Conservation (phyloP, 1,140 invertebrate genomes). For the Scylla paramamosain region DNA sequence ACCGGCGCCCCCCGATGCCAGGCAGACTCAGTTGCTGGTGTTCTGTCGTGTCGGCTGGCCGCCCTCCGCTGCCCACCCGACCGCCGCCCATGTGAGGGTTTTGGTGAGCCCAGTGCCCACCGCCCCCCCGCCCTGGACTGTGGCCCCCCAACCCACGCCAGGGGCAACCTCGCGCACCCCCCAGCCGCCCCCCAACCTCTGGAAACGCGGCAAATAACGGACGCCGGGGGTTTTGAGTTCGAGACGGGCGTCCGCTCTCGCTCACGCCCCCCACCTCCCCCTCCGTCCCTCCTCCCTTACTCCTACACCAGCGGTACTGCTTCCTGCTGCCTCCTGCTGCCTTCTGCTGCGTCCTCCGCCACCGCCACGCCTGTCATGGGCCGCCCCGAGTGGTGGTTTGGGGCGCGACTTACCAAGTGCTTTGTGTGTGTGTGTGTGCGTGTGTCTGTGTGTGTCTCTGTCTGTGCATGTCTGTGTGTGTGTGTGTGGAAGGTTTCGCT, state of each 20-base stretch:
- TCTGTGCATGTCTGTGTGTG: neutral
- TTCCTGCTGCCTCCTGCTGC: neutral
- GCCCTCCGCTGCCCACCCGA: neutral
- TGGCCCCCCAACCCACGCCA: no score
- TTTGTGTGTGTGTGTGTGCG: neutral
- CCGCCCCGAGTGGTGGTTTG: neutral
- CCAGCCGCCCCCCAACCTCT: neutral
- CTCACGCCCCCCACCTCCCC: neutral
- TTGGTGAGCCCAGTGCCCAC: neutral
- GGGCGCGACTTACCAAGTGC: neutral
- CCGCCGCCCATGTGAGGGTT: neutral
- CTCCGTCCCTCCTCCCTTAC: no score
- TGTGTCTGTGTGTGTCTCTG: neutral
- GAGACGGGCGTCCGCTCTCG: neutral
- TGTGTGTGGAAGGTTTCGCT: neutral
- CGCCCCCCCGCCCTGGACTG: neutral
- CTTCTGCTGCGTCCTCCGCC: neutral
- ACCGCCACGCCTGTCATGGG: neutral
- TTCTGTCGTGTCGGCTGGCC: neutral
- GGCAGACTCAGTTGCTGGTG: constrained; percentile 9
- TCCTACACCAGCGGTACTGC: neutral
- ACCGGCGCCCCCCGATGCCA: neutral
- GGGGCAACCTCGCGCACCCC: neutral
- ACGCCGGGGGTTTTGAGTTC: neutral
- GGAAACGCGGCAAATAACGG: neutral